A percentile compares a stretch with the other conserved stretches of the same genome.
These are phyloP conservation scores for Selene dorsalis DNA, from an alignment of 2,797 vertebrate genomes.

Conservation along the genomic window DNA sequence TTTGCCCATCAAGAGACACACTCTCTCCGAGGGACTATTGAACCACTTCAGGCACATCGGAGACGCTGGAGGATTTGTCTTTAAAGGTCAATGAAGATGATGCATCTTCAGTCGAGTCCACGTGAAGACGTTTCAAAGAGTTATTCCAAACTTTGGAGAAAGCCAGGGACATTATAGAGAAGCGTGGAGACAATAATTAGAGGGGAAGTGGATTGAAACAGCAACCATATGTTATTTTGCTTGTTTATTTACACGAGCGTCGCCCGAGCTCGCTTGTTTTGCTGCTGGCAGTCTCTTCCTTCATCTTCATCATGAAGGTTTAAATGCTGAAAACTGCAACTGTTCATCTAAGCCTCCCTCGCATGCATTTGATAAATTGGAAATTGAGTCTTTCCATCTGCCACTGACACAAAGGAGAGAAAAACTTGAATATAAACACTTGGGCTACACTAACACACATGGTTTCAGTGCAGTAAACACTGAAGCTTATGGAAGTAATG, in stretches of 20 bases:
- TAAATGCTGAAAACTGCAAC: background rate
- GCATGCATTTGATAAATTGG: background rate
- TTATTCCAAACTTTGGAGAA: slow-evolving; percentile 36
- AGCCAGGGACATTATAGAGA: slow-evolving; percentile 12
- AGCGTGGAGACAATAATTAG: slow-evolving; percentile 38
- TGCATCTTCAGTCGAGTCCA: slow-evolving; percentile 29
- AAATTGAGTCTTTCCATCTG: background rate
- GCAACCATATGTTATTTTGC: slow-evolving; percentile 3
- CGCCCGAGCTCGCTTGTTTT: slow-evolving; percentile 17
- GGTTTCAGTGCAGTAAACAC: background rate
- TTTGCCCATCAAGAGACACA: slow-evolving; percentile 69
- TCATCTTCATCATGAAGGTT: background rate
- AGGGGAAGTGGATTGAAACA: slow-evolving; percentile 18
- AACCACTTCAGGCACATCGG: slow-evolving; percentile 54
- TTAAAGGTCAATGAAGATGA: slow-evolving; percentile 74
- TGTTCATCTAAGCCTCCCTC: background rate
- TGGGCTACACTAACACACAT: background rate
- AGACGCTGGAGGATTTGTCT: slow-evolving; percentile 56
- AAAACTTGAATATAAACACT: background rate
- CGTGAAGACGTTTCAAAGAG: slow-evolving; percentile 40
- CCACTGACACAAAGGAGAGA: background rate
- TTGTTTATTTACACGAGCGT: slow-evolving; percentile 8
- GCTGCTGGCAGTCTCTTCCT: slow-evolving; percentile 1
- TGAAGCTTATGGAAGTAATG: background rate
- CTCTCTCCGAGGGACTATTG: slow-evolving; percentile 73